Base-by-base conservation (phyloP, 2,113 vertebrate genomes). In the Nematolebias whitei region DNA sequence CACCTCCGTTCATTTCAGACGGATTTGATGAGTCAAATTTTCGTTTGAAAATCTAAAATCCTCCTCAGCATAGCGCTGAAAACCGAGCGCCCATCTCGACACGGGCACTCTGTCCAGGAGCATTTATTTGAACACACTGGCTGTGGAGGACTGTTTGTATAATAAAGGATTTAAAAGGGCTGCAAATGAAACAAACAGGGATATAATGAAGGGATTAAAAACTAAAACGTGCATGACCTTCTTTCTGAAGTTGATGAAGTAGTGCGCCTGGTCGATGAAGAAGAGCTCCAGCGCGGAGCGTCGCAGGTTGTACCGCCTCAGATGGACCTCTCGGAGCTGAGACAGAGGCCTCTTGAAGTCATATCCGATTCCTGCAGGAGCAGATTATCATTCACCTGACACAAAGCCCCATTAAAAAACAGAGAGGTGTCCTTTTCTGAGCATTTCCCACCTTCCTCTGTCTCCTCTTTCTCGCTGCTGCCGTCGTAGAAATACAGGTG, bases 261-360 rank as follows among this genome's bases (percentile, higher is more conserved):
- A 98, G 87, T 98, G 98, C 68, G 96, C 91, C 85, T 98, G 97
- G 82, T 99, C 96, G 0, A 98, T 97, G 89, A 99, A 99, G 93
- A 99, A 99, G 18, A 99, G 94, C 86, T 99, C 98, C 1, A 99
- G 92, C 0, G 97, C 98, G 0, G 98, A 99, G 1, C 98, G 93
- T 24, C 96, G 95, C 75, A 99, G 92, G 93, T 99, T 99, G 90
- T 97, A 99, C 24, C 98, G 95, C 61, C 98, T 94, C 68, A 99
- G 79, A 78, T 99, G 96, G 1, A 99, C 94, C 76, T 99, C 98
- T 0, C 97, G 93, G 32, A 99, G 94, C 89, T 99, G 96, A 18
- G 91, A 94, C 76, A 99, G 84, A 0, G 96, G 94, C 0, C 96
- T 94, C 83, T 96, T 98, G 89, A 99, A 97, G 78, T 99, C 96